phyloP scores from a whole-genome alignment of 2,888 invertebrate genomes.

The Calephelis perditalis region DNA sequence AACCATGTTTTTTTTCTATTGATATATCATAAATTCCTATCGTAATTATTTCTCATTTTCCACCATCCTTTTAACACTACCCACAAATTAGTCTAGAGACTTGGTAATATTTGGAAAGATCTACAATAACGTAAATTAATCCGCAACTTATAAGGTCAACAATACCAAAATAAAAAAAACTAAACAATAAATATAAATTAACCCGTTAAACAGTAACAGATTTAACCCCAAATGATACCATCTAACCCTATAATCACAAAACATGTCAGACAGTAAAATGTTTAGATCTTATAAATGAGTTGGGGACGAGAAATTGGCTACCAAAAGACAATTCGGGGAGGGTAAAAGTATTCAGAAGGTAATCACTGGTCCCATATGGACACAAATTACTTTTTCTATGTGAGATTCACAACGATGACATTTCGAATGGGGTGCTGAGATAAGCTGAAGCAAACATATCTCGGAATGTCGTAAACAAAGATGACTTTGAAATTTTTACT shows the following conservation, averaged over 20 bases:
- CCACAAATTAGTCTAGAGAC: too few species aligned
- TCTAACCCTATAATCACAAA: constrained; percentile 37
- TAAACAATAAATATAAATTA: constrained; percentile 17
- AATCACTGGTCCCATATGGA: constrained; percentile 76
- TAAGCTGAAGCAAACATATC: constrained; percentile 28
- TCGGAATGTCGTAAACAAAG: constrained; percentile 36
- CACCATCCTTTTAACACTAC: too few species aligned
- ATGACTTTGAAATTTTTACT: constrained; percentile 14
- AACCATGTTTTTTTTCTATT: too few species aligned
- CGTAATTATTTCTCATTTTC: too few species aligned
- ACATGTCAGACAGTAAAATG: constrained; percentile 42
- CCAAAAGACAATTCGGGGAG: constrained; percentile 59
- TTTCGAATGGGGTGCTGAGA: constrained; percentile 53
- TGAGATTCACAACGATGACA: constrained; percentile 66
- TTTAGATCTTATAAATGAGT: constrained; percentile 60
- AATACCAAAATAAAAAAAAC: too few species aligned
- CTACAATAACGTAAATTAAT: too few species aligned
- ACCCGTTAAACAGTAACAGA: constrained; percentile 15
- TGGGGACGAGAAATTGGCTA: constrained; percentile 49
- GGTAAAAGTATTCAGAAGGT: constrained; percentile 65
- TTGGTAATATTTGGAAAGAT: too few species aligned
- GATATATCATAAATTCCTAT: too few species aligned
- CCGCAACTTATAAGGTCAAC: too few species aligned
- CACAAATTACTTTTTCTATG: constrained; percentile 73
- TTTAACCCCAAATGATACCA: constrained; percentile 26